phyloP scores from a whole-genome alignment of 2,888 invertebrate genomes.

The Lithophane socia region DNA sequence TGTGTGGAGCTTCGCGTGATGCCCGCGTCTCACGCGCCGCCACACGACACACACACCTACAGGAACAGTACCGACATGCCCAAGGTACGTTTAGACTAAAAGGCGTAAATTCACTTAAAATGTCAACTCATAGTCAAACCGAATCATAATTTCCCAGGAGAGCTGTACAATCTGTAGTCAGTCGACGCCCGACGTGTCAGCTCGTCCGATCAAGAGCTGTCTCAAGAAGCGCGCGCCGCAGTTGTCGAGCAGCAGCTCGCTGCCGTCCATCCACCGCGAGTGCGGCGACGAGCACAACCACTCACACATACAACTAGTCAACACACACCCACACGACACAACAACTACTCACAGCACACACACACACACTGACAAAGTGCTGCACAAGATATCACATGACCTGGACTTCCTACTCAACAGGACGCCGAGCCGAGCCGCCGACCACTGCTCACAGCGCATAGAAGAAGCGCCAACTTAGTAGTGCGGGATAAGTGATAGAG shows the following conservation, averaged over 20 bases:
- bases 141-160: conserved; percentile 62
- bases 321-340: conserved; percentile 81
- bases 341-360: conserved; percentile 81
- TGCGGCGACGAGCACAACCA: conserved; percentile 75
- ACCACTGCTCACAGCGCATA: conserved; percentile 76
- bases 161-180: conserved; percentile 84
- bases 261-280: conserved; percentile 77
- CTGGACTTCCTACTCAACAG: conserved; percentile 95
- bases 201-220: conserved; percentile 87
- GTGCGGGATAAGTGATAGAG: conserved; percentile 91
- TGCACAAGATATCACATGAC: conserved; percentile 95
- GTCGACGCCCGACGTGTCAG: conserved; percentile 85
- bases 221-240: conserved; percentile 81
- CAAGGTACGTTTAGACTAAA: conserved; percentile 56
- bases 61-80: conserved; percentile 78
- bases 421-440: conserved; percentile 80
- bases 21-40: conserved; percentile 71
- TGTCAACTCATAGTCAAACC: background rate
- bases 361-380: conserved; percentile 91
- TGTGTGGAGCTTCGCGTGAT: conserved; percentile 90
- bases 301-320: conserved; percentile 83
- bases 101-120: background rate
- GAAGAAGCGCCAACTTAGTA: conserved; percentile 85
- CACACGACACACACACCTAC: conserved; percentile 61
- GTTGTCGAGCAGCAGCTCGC: conserved; percentile 78